Conservation (phyloP, 2,888 invertebrate genomes). For the Archaeoteleia sp. region DNA sequence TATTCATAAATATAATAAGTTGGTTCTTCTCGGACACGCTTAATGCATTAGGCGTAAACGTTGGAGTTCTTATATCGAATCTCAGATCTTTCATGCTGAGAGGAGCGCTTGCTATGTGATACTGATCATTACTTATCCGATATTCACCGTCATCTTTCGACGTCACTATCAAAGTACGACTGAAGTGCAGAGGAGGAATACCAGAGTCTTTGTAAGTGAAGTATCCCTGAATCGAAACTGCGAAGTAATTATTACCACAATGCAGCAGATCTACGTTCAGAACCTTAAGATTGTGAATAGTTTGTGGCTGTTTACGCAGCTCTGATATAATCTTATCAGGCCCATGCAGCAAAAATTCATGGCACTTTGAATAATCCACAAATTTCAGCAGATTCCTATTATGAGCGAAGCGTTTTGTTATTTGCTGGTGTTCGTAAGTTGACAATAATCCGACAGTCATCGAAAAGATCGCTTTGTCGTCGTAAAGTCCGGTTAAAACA, state of each 20-base stretch:
- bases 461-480: slow-evolving; percentile 68
- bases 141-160: slow-evolving; percentile 69
- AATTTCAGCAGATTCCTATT: slow-evolving; percentile 71
- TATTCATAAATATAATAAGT: slow-evolving; percentile 63
- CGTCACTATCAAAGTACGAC: slow-evolving; percentile 67
- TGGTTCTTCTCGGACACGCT: slow-evolving; percentile 68
- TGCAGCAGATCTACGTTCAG: slow-evolving; percentile 68
- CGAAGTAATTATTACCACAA: slow-evolving; percentile 58
- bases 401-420: slow-evolving; percentile 64
- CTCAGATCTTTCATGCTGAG: slow-evolving; percentile 48
- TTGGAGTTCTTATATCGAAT: slow-evolving; percentile 53
- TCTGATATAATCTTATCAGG: slow-evolving; percentile 69
- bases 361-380: slow-evolving; percentile 71
- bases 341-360: slow-evolving; percentile 68
- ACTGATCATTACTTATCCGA: slow-evolving; percentile 70
- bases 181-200: slow-evolving; percentile 63
- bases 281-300: slow-evolving; percentile 64
- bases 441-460: slow-evolving; percentile 66
- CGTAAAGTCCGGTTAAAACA: slow-evolving; percentile 69
- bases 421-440: slow-evolving; percentile 65
- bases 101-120: slow-evolving; percentile 65
- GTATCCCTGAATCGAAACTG: slow-evolving; percentile 66
- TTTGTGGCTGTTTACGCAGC: slow-evolving; percentile 65
- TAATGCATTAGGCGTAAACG: slow-evolving; percentile 63
- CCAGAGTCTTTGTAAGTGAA: slow-evolving; percentile 65